Evolutionary conservation across 37 sponge, comb jelly and placozoan species (phyloP), one percentile per base, ranked within the genome.

Genomic region (Tethya wilhelma): DNA sequence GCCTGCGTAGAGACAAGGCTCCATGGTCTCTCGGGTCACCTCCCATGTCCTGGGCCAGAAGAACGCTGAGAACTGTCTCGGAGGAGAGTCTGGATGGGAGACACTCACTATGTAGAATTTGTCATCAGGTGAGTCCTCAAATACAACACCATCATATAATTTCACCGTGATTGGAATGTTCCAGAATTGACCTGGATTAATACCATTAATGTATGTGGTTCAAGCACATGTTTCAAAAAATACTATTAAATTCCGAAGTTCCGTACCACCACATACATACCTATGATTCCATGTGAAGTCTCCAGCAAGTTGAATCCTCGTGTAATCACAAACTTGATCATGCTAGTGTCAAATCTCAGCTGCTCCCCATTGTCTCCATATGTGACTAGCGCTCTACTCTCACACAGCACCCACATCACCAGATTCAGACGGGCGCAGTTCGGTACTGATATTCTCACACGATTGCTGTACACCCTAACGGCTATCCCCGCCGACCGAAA

Each of bases 131-230:
- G 63, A 7, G 25, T n/a, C 22, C 6, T n/a, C 63, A 60, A 12
- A 6, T 17, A 11, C 1, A 0, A 36, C 46, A 5, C 32, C 42
- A 22, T 56, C 36, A 37, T 63, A 70, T n/a, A 11, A 39, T 12
- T n/a, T 11, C 0, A 74, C 82, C 6, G 38, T 41, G 40, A 87
- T 56, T 3, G 77, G 80, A 34, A 89, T 67, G 58, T 89, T 89
- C 84, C 84, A 89, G 76, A 89, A 89, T 45, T 89, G 90, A 67
- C 84, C 90, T 89, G 49, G 1, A 80, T 7, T 60, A 60, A 60
- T n/a, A 12, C 11, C 7, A 60, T 25, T 26, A 60, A 60, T 60
- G 22, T n/a, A 12, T 25, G 28, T 60, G 22, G 28, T 26, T 60
- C 7, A 25, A n/a, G 28, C 25, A n/a, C 28, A 9, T 49, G 14